phyloP scores from a whole-genome alignment of 2,888 invertebrate genomes.

The Zeuzera pyrina region DNA sequence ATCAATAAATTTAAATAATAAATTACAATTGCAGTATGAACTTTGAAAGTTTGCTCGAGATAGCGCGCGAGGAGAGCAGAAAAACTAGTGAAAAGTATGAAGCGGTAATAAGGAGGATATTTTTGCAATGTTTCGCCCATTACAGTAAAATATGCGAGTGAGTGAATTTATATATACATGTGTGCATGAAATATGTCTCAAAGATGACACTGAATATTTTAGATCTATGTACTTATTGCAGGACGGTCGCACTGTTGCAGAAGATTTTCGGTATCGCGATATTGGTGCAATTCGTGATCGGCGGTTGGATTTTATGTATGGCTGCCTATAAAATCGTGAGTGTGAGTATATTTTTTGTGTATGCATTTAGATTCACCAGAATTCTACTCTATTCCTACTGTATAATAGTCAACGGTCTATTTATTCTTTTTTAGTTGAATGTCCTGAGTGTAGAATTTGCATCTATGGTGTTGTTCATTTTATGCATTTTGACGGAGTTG shows the following conservation, averaged over 20 bases:
- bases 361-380: neutral
- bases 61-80: slow-evolving; percentile 18
- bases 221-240: no score
- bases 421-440: slow-evolving; percentile 27
- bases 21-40: slow-evolving; percentile 38
- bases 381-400: neutral
- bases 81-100: slow-evolving; percentile 19
- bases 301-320: slow-evolving; percentile 63
- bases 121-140: slow-evolving; percentile 37
- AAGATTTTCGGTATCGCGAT: slow-evolving; percentile 48
- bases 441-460: slow-evolving; percentile 56
- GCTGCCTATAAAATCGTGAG: slow-evolving; percentile 55
- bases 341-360: slow-evolving; percentile 27
- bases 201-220: no score
- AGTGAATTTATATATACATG: no score
- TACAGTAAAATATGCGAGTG: slow-evolving; percentile 40
- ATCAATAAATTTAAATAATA: no score
- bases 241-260: slow-evolving; percentile 34
- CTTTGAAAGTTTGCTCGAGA: slow-evolving; percentile 31
- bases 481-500: slow-evolving; percentile 69
- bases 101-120: slow-evolving; percentile 20
- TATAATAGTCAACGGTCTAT: neutral
- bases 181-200: no score
- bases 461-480: slow-evolving; percentile 65
- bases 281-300: slow-evolving; percentile 51